phyloP scores from a whole-genome alignment of 2,113 vertebrate species.

The Baryphthengus martii region DNA sequence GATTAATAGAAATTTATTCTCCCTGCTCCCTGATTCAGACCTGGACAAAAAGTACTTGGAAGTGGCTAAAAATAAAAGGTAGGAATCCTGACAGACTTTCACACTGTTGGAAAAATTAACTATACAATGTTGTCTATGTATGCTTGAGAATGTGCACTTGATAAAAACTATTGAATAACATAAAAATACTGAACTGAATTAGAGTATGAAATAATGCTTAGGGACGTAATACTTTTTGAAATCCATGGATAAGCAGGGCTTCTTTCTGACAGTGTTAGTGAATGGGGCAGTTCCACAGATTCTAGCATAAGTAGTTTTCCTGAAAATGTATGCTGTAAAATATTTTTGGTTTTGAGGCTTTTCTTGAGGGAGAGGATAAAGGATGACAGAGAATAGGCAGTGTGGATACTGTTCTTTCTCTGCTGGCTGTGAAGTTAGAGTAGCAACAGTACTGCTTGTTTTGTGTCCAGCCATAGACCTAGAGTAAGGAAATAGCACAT shows the following conservation, averaged over 20 bases:
- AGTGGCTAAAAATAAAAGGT: slow-evolving; percentile 31
- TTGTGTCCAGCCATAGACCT: neutral
- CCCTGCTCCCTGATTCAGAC: neutral
- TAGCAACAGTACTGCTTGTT: neutral
- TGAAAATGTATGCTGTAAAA: neutral
- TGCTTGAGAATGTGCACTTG: neutral
- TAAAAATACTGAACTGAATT: neutral
- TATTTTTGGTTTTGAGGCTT: neutral
- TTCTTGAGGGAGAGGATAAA: neutral
- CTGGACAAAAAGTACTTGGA: slow-evolving; percentile 26
- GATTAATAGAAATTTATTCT: slow-evolving; percentile 50
- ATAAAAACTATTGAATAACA: neutral
- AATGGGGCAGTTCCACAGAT: neutral
- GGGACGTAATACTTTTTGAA: neutral
- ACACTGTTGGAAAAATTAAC: neutral
- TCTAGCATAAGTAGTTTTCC: neutral
- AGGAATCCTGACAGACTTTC: neutral
- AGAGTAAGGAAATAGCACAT: neutral
- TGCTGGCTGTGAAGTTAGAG: neutral
- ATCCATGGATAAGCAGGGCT: neutral
- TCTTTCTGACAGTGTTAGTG: neutral
- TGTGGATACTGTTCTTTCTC: neutral
- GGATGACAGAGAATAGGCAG: neutral
- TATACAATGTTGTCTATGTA: neutral
- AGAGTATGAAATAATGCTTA: neutral